A percentile compares a stretch with the other conserved stretches of the same genome.
phyloP scores from a whole-genome alignment of 2,113 vertebrate species.

The Seriola aureovittata region DNA sequence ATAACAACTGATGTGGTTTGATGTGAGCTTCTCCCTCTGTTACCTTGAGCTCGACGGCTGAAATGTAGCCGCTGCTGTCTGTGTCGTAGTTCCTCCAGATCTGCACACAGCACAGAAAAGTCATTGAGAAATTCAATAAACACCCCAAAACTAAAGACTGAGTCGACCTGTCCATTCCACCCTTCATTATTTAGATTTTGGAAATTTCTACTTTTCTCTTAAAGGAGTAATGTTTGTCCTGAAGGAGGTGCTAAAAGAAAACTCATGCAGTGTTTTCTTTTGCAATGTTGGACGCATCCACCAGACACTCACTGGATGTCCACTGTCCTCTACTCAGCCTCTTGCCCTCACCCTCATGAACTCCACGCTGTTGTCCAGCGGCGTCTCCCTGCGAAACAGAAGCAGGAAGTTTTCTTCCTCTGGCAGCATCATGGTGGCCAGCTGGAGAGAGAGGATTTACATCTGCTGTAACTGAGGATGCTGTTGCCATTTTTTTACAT shows the following conservation, averaged over 20 bases:
- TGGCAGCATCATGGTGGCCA: slow-evolving; percentile 88
- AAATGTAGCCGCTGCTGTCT: slow-evolving; percentile 96
- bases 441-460: slow-evolving; percentile 71
- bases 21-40: neutral
- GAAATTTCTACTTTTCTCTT: too few relatives aligned
- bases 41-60: slow-evolving; percentile 89
- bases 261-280: too few relatives aligned
- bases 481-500: too few relatives aligned
- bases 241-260: too few relatives aligned
- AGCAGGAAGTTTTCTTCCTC: slow-evolving; percentile 95
- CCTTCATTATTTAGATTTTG: too few relatives aligned
- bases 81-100: slow-evolving; percentile 95
- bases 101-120: slow-evolving; percentile 69
- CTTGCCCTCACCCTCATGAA: slow-evolving; percentile 92
- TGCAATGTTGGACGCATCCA: too few relatives aligned
- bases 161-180: neutral
- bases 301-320: too few relatives aligned
- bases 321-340: neutral
- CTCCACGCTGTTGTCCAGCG: slow-evolving; percentile 95
- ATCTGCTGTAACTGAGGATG: neutral
- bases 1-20: too few relatives aligned
- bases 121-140: fast-evolving
- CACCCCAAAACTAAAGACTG: neutral
- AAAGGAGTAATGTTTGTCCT: too few relatives aligned
- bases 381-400: slow-evolving; percentile 91